A percentile compares a stretch with the other conserved stretches of the same genome.
Conservation (phyloP, 2,797 vertebrate genomes). For the Coranthus polyacanthus region DNA sequence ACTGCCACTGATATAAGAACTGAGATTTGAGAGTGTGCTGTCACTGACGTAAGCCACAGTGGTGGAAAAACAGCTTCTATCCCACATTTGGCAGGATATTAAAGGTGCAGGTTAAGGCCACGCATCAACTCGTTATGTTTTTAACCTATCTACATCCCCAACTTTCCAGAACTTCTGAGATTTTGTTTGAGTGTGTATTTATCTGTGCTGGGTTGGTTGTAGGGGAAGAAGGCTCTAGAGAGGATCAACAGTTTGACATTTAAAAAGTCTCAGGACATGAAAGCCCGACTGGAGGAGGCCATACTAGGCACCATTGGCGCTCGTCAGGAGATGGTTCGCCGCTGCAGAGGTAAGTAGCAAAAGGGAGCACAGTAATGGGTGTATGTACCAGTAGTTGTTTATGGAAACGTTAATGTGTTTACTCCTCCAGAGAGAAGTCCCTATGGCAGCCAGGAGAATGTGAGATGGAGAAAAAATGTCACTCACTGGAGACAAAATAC, state of each 20-base stretch:
- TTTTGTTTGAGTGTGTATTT: too few relatives aligned
- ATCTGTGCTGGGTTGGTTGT: slow-evolving; percentile 13
- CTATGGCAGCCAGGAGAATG: slow-evolving; percentile 92
- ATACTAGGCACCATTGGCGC: slow-evolving; percentile 93
- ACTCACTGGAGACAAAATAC: slow-evolving; percentile 92
- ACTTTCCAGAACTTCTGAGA: too few relatives aligned
- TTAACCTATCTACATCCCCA: too few relatives aligned
- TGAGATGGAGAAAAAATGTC: slow-evolving; percentile 93
- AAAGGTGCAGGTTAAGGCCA: too few relatives aligned
- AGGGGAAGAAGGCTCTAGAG: slow-evolving; percentile 92
- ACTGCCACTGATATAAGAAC: neutral
- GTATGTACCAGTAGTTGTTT: neutral
- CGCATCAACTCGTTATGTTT: too few relatives aligned
- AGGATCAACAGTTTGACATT: slow-evolving; percentile 94
- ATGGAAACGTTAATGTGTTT: slow-evolving; percentile 32
- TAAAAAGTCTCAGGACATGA: slow-evolving; percentile 97
- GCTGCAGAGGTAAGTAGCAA: slow-evolving; percentile 86
- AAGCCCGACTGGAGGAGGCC: slow-evolving; percentile 93
- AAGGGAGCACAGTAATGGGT: neutral
- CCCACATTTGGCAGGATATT: too few relatives aligned
- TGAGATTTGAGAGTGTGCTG: neutral
- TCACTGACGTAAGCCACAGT: too few relatives aligned
- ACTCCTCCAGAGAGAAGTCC: slow-evolving; percentile 88
- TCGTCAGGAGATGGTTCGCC: slow-evolving; percentile 94
- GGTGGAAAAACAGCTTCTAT: too few relatives aligned